phyloP scores from a whole-genome alignment of 2,113 vertebrate genomes.

The Psettodes erumei region DNA sequence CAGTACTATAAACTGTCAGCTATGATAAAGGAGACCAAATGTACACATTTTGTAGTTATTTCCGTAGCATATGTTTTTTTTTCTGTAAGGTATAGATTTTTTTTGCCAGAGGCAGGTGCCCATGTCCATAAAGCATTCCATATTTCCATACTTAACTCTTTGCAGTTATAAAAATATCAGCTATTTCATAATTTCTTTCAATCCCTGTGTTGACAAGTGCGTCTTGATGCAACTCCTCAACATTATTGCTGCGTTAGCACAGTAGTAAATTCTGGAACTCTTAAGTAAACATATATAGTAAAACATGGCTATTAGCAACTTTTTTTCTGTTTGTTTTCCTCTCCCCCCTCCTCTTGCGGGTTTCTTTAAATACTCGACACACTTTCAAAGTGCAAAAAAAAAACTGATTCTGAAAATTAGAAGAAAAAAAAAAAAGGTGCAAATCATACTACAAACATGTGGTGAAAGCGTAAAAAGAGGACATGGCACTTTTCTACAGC shows the following conservation, averaged over 20 bases:
- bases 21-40: slow-evolving; percentile 84
- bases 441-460: slow-evolving; percentile 75
- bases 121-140: slow-evolving; percentile 79
- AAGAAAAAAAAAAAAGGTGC: slow-evolving; percentile 65
- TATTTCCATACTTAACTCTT: slow-evolving; percentile 81
- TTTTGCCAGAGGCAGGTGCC: slow-evolving; percentile 77
- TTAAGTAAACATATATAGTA: slow-evolving; percentile 82
- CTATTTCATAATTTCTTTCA: slow-evolving; percentile 77
- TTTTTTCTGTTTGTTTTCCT: slow-evolving; percentile 40
- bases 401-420: slow-evolving; percentile 54
- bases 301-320: slow-evolving; percentile 80
- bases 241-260: slow-evolving; percentile 86
- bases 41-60: slow-evolving; percentile 78
- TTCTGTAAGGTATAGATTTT: slow-evolving; percentile 78
- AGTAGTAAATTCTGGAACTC: slow-evolving; percentile 83
- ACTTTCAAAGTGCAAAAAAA: slow-evolving; percentile 78
- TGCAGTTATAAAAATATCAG: slow-evolving; percentile 74
- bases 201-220: slow-evolving; percentile 76
- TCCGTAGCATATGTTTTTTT: slow-evolving; percentile 79
- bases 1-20: slow-evolving; percentile 85
- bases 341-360: slow-evolving; percentile 40
- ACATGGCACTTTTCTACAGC: slow-evolving; percentile 80
- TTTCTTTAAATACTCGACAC: slow-evolving; percentile 77
- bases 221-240: slow-evolving; percentile 68
- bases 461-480: slow-evolving; percentile 66